Evolutionary conservation across 2,113 vertebrate genomes (phyloP).

Genomic region (Melanocharis versteri): DNA sequence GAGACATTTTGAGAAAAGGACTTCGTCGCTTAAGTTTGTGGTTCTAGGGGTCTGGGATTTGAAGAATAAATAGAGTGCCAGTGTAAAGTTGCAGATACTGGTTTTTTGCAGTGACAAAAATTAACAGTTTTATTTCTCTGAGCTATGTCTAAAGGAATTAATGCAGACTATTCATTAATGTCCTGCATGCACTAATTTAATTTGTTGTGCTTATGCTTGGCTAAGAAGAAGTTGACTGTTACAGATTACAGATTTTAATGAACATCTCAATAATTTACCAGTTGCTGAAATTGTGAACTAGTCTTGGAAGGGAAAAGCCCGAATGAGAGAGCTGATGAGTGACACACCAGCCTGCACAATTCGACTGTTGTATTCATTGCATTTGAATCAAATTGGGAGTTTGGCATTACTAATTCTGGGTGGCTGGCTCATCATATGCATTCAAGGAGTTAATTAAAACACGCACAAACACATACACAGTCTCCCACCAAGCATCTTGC

Average conservation of each 20-base stretch:
- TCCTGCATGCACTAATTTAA: conserved; percentile 2
- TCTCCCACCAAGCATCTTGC: conserved; percentile 49
- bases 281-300: conserved; percentile 8
- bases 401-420: conserved; percentile 66
- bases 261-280: conserved; percentile 48
- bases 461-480: conserved; percentile 49
- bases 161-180: neutral
- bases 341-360: conserved; percentile 27
- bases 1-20: neutral
- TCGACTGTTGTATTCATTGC: conserved; percentile 37
- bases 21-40: neutral
- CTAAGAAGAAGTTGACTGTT: neutral
- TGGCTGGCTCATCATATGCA: conserved; percentile 50
- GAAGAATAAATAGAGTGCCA: neutral
- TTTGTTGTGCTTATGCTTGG: conserved; percentile 7
- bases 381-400: conserved; percentile 58
- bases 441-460: conserved; percentile 70
- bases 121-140: neutral
- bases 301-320: conserved; percentile 11
- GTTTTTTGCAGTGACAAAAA: neutral
- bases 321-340: neutral
- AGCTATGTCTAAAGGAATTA: neutral
- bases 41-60: neutral
- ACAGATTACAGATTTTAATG: conserved; percentile 56
- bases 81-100: neutral